Base-by-base conservation (phyloP, 1,140 invertebrate genomes). In the Ganaspis sp. region DNA sequence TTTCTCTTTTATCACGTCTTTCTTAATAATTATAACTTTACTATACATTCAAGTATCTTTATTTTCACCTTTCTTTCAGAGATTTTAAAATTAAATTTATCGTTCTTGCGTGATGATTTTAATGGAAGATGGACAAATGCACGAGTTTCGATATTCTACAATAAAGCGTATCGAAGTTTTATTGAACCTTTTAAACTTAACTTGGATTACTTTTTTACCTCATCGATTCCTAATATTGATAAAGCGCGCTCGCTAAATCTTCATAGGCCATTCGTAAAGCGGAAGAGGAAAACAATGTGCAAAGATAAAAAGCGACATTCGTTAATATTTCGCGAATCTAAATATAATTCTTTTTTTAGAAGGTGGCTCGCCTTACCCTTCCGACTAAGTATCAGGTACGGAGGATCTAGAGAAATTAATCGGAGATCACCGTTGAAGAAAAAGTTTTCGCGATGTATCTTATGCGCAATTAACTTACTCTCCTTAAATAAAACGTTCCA, bases 281-380 rank as follows among this genome's bases (percentile, higher is more conserved):
- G 58, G 12, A 64, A 64, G 58, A 64, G 58, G 29, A 29, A 29
- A 34, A 64, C 58, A 64, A 64, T 64, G 26, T 64, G 58, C 23
- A 64, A 64, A 64, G 58, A 64, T 64, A 64, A 64, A 26, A 64
- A 64, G 58, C 58, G 26, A 64, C 58, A 64, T 64, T 64, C 58
- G 58, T 64, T 64, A 29, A 26, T 26, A 64, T 64, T 64, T 64
- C 58, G 26, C 58, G 23, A 64, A 64, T 64, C 58, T 64, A 64
- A 29, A 64, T 58, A 58, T 58, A 58, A 29, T 29, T n/a, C 23
- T 29, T 11, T 26, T 15, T 58, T 15, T 29, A 64, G 26, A 64
- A 64, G 58, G 15, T 29, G 58, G 58, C 58, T 29, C 23, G 58
- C 26, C 58, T 64, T 29, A 26, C 58, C 58, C 58, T 64, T 64